These are phyloP conservation scores for Drymonia ruficornis DNA, from an alignment of 2,888 invertebrate species.

Conservation along the genomic window DNA sequence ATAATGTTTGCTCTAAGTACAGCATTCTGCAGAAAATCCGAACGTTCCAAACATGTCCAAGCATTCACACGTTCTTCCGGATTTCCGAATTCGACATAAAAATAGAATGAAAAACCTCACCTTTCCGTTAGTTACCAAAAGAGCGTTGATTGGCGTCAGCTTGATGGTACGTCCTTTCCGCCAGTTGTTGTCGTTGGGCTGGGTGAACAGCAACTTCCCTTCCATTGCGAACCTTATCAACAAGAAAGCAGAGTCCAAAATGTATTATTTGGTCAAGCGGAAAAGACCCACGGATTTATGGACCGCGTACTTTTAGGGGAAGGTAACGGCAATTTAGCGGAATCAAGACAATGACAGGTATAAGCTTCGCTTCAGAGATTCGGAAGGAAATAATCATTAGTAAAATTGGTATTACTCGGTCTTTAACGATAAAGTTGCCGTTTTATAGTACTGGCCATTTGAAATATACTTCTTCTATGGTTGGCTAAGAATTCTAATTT, in stretches of 20 bases:
- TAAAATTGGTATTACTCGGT: neutral
- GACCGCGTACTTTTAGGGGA: conserved; percentile 27
- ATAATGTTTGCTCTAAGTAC: neutral
- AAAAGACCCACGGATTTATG: conserved; percentile 19
- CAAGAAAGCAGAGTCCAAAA: conserved; percentile 33
- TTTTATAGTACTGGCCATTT: too few relatives aligned
- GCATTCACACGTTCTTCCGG: neutral
- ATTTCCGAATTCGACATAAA: neutral
- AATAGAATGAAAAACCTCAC: conserved; percentile 73
- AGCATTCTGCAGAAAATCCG: neutral
- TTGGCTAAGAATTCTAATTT: too few relatives aligned
- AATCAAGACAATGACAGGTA: conserved; percentile 30
- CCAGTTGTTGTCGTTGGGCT: conserved; percentile 96
- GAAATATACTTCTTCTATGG: too few relatives aligned
- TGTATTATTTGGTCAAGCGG: conserved; percentile 17
- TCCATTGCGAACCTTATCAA: conserved; percentile 91
- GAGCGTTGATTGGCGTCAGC: conserved; percentile 93
- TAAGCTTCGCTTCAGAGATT: conserved; percentile 20
- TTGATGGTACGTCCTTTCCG: conserved; percentile 95
- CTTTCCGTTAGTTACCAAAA: conserved; percentile 96
- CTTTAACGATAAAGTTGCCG: too few relatives aligned
- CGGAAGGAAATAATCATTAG: neutral
- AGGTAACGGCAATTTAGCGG: conserved; percentile 30
- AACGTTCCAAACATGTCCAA: neutral
- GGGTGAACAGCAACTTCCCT: conserved; percentile 94